Evolutionary conservation across 1,140 invertebrate genomes (phyloP).

Genomic region (Papilio xuthus): DNA sequence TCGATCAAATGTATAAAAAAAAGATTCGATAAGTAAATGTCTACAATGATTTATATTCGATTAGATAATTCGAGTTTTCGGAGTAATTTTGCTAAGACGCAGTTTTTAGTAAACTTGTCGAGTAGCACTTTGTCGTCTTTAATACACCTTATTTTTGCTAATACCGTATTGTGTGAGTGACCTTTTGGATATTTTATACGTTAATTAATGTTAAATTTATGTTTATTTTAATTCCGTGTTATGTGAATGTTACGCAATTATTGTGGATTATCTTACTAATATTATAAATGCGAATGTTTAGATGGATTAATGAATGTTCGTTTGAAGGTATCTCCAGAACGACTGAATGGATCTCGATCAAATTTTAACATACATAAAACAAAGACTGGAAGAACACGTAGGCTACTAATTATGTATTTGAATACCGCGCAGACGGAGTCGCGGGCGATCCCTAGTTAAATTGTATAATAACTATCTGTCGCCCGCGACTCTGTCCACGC

Average conservation of each 20-base stretch:
- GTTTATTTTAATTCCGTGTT: background rate
- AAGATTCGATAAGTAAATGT: slow-evolving; percentile 29
- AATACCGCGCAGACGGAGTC: too few relatives aligned
- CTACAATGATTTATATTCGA: slow-evolving; percentile 30
- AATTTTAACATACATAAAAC: too few relatives aligned
- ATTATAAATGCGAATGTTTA: too few relatives aligned
- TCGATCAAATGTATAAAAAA: slow-evolving; percentile 22
- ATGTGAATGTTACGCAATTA: slow-evolving; percentile 35
- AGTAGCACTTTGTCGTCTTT: background rate
- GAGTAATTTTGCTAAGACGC: slow-evolving; percentile 9
- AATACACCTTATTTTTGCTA: background rate
- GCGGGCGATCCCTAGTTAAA: too few relatives aligned
- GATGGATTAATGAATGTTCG: too few relatives aligned
- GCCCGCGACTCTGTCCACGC: too few relatives aligned
- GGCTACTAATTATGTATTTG: too few relatives aligned
- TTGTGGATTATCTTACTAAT: too few relatives aligned
- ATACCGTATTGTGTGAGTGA: background rate
- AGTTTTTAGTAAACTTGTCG: background rate
- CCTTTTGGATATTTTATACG: background rate
- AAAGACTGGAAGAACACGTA: too few relatives aligned
- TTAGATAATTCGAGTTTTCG: slow-evolving; percentile 32
- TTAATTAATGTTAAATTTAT: background rate
- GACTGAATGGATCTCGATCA: too few relatives aligned
- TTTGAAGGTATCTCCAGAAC: too few relatives aligned
- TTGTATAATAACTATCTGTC: too few relatives aligned